Conservation (phyloP, 2,797 vertebrate species). For the Onychomys torridus region DNA sequence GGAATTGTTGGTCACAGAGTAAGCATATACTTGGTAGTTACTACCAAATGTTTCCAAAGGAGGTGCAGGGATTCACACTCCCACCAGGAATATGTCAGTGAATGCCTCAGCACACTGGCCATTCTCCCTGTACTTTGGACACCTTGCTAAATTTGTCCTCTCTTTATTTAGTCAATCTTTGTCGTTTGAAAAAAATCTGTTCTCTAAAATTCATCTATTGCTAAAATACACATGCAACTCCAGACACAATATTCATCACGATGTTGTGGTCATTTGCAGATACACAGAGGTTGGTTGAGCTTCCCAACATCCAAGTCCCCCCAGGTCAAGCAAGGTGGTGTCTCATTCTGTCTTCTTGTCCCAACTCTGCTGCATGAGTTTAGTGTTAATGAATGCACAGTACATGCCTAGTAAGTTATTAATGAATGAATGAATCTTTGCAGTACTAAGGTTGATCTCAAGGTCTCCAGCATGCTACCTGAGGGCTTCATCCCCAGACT, state of each 20-base stretch:
- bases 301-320: neutral
- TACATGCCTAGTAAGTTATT: neutral
- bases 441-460: neutral
- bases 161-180: accelerated
- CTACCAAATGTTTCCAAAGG: neutral
- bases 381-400: neutral
- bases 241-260: neutral
- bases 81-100: neutral
- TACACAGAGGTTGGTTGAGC: neutral
- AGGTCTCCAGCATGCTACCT: neutral
- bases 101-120: neutral
- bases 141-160: neutral
- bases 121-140: neutral
- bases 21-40: neutral
- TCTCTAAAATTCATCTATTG: too few relatives aligned
- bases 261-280: neutral
- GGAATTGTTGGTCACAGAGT: neutral
- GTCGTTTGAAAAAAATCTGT: neutral
- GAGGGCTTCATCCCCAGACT: neutral
- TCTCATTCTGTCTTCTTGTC: neutral
- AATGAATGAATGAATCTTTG: neutral
- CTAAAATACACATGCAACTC: neutral
- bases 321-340: neutral
- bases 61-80: neutral
- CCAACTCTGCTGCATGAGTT: neutral